Base-by-base conservation (phyloP, 1,140 invertebrate species). In the Drosophila erecta region DNA sequence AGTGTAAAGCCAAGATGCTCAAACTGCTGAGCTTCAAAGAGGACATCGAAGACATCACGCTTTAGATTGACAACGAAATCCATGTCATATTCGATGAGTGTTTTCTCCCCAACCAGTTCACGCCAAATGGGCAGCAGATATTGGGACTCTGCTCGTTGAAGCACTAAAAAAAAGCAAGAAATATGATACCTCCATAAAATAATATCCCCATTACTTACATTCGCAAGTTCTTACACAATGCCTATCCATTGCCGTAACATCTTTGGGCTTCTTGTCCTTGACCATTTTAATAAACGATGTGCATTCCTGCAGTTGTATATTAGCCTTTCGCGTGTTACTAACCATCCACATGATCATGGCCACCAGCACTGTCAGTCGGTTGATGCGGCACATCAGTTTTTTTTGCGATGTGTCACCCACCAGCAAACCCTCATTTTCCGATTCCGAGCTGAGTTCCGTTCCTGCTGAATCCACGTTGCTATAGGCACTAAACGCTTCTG, bases 11-110 rank as follows among this genome's bases (percentile, higher is more conserved):
- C 96, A 7, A 97, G 77, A 61, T 95, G 94, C 85, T 97, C 96
- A 92, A 97, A 94, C 2, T 96, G 85, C 91, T 96, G 95, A 0
- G 95, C 95, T 92, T 97, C 96, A 7, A 94, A 94, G 69, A 98
- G 95, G 2, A 95, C 93, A 60, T 96, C 94, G 66, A 95, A 95
- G 7, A 97, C 92, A 41, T 95, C 93, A 4, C 79, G 60, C 38
- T 80, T 76, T 57, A 96, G 95, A 90, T 96, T 96, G 0, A 96
- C 90, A 30, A 93, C 85, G 78, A 96, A 96, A 54, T 94, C 93
- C 33, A 96, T 80, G 4, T 94, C 93, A 61, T 94, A 94, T 72
- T 96, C 95, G 38, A 95, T 92, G 49, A 96, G 92, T 24, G 95
- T 93, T 14, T 94, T 93, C 44, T 94, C 93, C 2, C 94, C 94